Percentiles rank a stretch among this genome's conserved stretches.
phyloP scores from a whole-genome alignment of 2,797 vertebrate species.

The Melanotaenia trifasciata region DNA sequence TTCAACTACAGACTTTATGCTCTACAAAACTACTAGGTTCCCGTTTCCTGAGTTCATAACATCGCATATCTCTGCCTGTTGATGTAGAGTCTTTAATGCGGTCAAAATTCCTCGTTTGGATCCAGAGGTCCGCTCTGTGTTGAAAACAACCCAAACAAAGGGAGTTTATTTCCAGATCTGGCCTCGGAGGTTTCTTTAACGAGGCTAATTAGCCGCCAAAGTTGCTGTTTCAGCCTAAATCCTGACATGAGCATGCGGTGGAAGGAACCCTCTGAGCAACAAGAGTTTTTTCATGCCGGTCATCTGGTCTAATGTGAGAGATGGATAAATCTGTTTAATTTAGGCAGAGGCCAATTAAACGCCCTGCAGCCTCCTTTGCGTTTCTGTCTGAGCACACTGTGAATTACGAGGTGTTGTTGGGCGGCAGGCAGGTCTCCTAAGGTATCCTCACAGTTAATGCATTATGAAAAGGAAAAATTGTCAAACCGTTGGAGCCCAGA shows the following conservation, averaged over 20 bases:
- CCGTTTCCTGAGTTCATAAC: background rate
- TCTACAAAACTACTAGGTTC: too few species aligned
- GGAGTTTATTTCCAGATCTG: slow-evolving; percentile 68
- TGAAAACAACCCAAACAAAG: slow-evolving; percentile 53
- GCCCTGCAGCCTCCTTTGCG: slow-evolving; percentile 44
- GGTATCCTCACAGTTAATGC: slow-evolving; percentile 43
- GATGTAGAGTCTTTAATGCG: background rate
- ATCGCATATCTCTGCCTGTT: background rate
- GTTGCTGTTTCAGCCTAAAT: slow-evolving; percentile 66
- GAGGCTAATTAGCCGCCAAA: slow-evolving; percentile 73
- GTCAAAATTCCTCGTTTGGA: slow-evolving; percentile 18
- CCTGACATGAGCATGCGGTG: slow-evolving; percentile 1
- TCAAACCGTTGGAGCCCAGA: slow-evolving; percentile 29
- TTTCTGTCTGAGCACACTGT: slow-evolving; percentile 21
- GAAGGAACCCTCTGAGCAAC: slow-evolving; percentile 59
- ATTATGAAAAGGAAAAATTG: slow-evolving; percentile 40
- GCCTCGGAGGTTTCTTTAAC: slow-evolving; percentile 66
- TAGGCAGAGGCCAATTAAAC: slow-evolving; percentile 67
- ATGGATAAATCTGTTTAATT: slow-evolving; percentile 59
- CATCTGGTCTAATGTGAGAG: slow-evolving; percentile 62
- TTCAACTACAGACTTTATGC: background rate
- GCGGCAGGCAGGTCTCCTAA: slow-evolving; percentile 47
- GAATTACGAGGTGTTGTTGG: slow-evolving; percentile 65
- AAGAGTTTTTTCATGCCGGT: slow-evolving; percentile 50
- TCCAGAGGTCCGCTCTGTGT: slow-evolving; percentile 8